Evolutionary conservation across 2,797 vertebrate species (phyloP), one percentile per base, ranked within the genome.

Genomic region (Podarcis siculus): DNA sequence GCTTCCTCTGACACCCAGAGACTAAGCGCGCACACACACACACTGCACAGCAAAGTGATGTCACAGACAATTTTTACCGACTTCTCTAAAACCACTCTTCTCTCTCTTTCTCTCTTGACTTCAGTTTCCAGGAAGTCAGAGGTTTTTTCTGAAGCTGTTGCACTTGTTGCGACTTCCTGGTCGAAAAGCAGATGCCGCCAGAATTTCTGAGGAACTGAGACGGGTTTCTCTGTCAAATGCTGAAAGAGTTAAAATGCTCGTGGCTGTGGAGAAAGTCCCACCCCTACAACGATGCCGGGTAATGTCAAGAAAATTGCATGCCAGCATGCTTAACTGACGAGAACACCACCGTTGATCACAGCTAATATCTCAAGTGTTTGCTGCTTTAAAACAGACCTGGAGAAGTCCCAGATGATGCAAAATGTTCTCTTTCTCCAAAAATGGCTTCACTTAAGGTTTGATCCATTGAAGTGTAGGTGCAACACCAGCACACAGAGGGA

Each of bases 1-100:
- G 96, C 96, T 98, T 98, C 97, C 97, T 98, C 97, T 96, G 95
- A 93, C 94, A 95, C 96, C 94, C 96, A 95, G 95, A 96, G 94
- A 89, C 95, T 95, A 96, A 97, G 97, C 96, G 97, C 96, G 95
- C 96, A 45, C 94, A 87, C 37, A 37, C 8, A 42, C 95, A 94
- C 88, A 82, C 95, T 96, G 86, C 90, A 93, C 91, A 86, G 87
- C 89, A 81, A 49, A 89, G 96, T 98, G 97, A 98, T 97, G 98
- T 98, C 97, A 98, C 96, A 96, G 92, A 92, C 94, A 95, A 94
- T 95, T 95, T 55, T 96, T 95, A 90, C 95, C 87, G 96, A 97
- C 97, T 97, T 97, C 96, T 97, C 95, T 91, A 97, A 96, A 85
- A 97, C 96, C 64, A 92, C 91, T 9, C 17, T 32, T 79, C 76